Evolutionary conservation across 1,140 invertebrate species (phyloP).

Genomic region (Zaprionus gabonicus): DNA sequence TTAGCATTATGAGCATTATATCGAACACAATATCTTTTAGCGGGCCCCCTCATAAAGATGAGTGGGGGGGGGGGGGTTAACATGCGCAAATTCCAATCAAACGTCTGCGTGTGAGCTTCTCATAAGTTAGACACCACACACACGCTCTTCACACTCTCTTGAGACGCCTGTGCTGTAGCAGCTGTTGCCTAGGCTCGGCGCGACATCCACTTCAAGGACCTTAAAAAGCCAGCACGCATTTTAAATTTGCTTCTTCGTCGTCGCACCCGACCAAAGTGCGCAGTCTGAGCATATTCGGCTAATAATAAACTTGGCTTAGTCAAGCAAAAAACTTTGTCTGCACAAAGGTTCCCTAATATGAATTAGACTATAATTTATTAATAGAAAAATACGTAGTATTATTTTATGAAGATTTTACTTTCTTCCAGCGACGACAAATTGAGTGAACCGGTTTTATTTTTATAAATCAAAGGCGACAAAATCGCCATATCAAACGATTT

Average conservation of each 20-base stretch:
- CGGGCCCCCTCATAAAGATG: neutral
- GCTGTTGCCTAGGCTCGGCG: conserved; percentile 16
- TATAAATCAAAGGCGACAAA: conserved; percentile 63
- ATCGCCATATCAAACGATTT: conserved; percentile 46
- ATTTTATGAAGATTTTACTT: conserved; percentile 61
- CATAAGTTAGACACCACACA: neutral
- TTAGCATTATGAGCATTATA: conserved; percentile 45
- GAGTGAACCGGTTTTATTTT: conserved; percentile 66
- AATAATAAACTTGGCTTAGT: neutral
- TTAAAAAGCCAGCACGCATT: neutral
- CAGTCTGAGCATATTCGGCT: neutral
- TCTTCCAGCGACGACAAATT: conserved; percentile 59
- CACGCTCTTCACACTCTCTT: neutral
- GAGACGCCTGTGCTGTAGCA: neutral
- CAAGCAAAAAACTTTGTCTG: neutral
- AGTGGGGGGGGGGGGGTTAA: neutral
- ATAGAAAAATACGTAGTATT: conserved; percentile 32
- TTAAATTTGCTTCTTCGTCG: neutral
- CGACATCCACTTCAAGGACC: neutral
- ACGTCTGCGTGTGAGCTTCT: conserved; percentile 25
- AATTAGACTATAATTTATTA: conserved; percentile 52
- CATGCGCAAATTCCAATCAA: conserved; percentile 42
- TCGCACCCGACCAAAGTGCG: neutral
- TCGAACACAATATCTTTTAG: conserved; percentile 33
- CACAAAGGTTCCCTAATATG: neutral